Percentiles rank a stretch among this genome's conserved stretches.
Conservation (phyloP, 2,888 invertebrate genomes). For the Agapostemon virescens region DNA sequence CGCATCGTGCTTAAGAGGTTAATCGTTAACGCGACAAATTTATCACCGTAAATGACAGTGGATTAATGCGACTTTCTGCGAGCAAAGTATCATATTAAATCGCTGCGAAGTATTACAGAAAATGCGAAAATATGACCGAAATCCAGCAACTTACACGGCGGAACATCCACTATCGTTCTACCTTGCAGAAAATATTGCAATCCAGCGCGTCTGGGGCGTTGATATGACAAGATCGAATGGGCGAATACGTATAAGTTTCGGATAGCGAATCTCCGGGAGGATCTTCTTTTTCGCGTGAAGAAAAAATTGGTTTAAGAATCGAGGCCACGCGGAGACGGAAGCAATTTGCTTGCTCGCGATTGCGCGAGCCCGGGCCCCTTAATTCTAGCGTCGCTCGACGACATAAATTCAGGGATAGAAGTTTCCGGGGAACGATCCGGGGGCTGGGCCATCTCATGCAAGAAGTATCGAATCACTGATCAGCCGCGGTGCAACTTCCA, state of each 20-base stretch:
- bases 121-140: too few relatives aligned
- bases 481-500: constrained; percentile 28
- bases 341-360: constrained; percentile 18
- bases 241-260: neutral
- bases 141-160: neutral
- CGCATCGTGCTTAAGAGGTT: too few relatives aligned
- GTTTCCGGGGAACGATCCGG: constrained; percentile 4
- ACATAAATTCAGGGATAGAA: constrained; percentile 42
- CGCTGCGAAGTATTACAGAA: too few relatives aligned
- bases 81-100: too few relatives aligned
- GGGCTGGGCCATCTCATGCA: constrained; percentile 28
- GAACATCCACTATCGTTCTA: neutral
- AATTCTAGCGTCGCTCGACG: constrained; percentile 31
- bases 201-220: neutral
- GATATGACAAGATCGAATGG: neutral
- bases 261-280: neutral
- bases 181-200: neutral
- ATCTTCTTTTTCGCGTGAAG: neutral
- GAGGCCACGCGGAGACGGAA: neutral
- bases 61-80: too few relatives aligned
- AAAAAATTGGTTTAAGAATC: constrained; percentile 6
- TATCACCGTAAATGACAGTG: too few relatives aligned
- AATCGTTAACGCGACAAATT: too few relatives aligned
- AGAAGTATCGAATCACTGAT: constrained; percentile 57
- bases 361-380: constrained; percentile 16